phyloP scores from a whole-genome alignment of 2,113 vertebrate species.

The Nothocercus nigrocapillus region DNA sequence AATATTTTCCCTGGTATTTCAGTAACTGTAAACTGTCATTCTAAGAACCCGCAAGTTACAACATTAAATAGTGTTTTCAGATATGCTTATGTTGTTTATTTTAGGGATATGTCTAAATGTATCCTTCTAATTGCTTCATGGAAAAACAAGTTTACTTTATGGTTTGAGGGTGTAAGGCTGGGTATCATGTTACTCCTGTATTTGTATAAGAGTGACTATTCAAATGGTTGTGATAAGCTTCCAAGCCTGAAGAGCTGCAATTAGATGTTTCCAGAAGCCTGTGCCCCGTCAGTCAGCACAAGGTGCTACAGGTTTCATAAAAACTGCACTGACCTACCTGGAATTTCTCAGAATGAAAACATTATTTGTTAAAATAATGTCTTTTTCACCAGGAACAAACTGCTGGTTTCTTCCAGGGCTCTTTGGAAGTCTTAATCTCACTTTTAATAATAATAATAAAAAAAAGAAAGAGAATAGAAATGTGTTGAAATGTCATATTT shows the following conservation, averaged over 20 bases:
- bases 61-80: slow-evolving; percentile 35
- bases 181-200: slow-evolving; percentile 44
- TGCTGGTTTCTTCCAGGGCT: too few relatives aligned
- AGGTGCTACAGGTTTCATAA: background rate
- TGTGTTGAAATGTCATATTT: background rate
- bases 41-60: slow-evolving; percentile 45
- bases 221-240: slow-evolving; percentile 55
- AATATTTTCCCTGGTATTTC: slow-evolving; percentile 35
- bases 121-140: slow-evolving; percentile 70
- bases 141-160: slow-evolving; percentile 74
- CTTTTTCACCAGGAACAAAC: background rate
- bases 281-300: slow-evolving; percentile 28
- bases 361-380: background rate
- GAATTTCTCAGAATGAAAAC: background rate
- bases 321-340: background rate
- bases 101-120: slow-evolving; percentile 63
- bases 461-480: background rate
- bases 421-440: background rate
- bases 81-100: slow-evolving; percentile 70
- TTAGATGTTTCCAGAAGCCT: slow-evolving; percentile 63
- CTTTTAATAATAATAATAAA: background rate
- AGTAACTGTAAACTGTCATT: background rate
- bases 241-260: slow-evolving; percentile 24
- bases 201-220: slow-evolving; percentile 23
- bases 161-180: slow-evolving; percentile 66